Conservation (phyloP, 2,888 invertebrate species). For the Ceramica pisi region DNA sequence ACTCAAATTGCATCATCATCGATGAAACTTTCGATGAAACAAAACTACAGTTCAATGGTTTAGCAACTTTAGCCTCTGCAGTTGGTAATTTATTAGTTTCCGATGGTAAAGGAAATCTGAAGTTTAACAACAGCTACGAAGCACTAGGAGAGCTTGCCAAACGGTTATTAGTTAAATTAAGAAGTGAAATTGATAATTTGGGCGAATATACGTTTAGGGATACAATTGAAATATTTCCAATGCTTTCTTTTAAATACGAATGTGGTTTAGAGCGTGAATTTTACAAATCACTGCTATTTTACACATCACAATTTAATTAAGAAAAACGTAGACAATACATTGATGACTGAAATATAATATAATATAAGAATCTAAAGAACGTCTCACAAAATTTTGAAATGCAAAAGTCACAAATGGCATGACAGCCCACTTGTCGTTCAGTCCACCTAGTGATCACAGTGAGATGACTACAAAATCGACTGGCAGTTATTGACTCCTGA, state of each 20-base stretch:
- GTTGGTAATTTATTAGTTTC: constrained; percentile 40
- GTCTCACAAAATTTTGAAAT: background rate
- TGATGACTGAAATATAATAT: constrained; percentile 21
- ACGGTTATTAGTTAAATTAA: constrained; percentile 17
- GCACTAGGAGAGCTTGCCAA: constrained; percentile 23
- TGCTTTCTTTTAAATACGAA: constrained; percentile 6
- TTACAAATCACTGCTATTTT: constrained; percentile 35
- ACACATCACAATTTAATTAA: constrained; percentile 36
- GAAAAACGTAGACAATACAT: constrained; percentile 8
- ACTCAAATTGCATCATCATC: constrained; percentile 3
- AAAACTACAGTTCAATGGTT: constrained; percentile 12
- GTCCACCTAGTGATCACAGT: no score
- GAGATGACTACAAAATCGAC: no score
- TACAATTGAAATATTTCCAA: constrained; percentile 29
- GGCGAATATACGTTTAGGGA: constrained; percentile 19
- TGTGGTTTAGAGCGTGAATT: background rate
- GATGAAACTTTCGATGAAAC: constrained; percentile 21
- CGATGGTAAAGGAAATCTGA: constrained; percentile 9
- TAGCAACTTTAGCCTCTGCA: constrained; percentile 27
- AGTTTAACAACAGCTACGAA: constrained; percentile 5
- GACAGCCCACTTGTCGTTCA: no score
- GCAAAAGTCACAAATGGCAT: no score
- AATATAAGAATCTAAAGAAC: background rate
- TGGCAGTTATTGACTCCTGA: no score
- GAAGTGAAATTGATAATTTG: constrained; percentile 11